phyloP scores from a whole-genome alignment of 37 sponge, comb jelly and placozoan species.

The Agelas oroides region DNA sequence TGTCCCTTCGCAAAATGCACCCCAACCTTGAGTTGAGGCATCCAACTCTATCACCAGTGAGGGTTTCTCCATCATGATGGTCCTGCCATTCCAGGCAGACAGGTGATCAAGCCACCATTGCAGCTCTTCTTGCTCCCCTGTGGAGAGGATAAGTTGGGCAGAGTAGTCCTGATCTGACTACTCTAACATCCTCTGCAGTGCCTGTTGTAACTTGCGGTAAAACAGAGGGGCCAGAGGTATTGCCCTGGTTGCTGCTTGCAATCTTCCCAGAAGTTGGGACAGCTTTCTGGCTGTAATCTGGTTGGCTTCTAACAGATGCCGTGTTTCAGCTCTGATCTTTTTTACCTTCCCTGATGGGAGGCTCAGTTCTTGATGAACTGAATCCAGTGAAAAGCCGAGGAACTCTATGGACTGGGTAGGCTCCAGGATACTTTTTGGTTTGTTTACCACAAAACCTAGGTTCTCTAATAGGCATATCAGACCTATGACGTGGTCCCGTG shows the following conservation, averaged over 20 bases:
- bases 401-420: constrained; percentile 9
- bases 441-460: constrained; percentile 9
- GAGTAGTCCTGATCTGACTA: neutral
- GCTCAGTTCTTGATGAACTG: neutral
- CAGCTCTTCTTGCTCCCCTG: constrained; percentile 4
- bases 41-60: constrained; percentile 29
- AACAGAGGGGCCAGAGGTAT: constrained; percentile 19
- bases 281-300: too few species aligned
- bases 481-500: constrained; percentile 3
- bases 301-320: neutral
- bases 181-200: neutral
- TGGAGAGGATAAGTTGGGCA: neutral
- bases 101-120: constrained; percentile 30
- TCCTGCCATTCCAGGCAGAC: neutral
- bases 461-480: constrained; percentile 6
- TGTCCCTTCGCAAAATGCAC: constrained; percentile 15
- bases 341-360: neutral
- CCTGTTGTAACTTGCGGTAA: constrained; percentile 5
- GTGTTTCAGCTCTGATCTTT: neutral
- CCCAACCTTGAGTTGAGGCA: constrained; percentile 38
- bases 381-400: too few species aligned
- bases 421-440: neutral
- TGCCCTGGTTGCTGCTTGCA: constrained; percentile 17
- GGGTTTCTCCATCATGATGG: constrained; percentile 1
- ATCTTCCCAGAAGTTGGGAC: too few species aligned